These are phyloP conservation scores for Nymphalis polychloros DNA, from an alignment of 2,888 invertebrate genomes.

Conservation along the genomic window DNA sequence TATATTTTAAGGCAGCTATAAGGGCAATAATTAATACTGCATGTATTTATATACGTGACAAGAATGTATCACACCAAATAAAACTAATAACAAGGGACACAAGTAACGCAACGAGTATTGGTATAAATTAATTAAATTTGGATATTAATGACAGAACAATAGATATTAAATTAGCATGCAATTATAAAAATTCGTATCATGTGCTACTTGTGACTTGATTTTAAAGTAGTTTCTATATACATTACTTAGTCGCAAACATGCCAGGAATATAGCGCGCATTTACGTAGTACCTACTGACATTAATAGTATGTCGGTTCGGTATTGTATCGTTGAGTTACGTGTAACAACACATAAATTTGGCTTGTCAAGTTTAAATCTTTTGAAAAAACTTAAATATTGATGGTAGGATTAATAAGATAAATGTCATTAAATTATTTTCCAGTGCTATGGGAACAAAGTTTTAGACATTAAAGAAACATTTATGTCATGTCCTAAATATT, in stretches of 20 bases:
- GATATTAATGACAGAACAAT: constrained; percentile 14
- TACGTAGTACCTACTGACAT: constrained; percentile 21
- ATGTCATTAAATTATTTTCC: too few species aligned
- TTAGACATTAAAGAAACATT: neutral
- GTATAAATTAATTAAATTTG: neutral
- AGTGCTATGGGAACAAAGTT: too few species aligned
- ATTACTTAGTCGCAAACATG: constrained; percentile 8
- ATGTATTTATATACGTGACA: constrained; percentile 12
- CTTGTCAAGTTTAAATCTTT: neutral
- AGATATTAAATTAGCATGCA: constrained; percentile 9
- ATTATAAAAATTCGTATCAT: constrained; percentile 15
- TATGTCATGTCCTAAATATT: neutral
- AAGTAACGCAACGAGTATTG: neutral
- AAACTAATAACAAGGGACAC: constrained; percentile 8
- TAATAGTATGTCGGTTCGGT: constrained; percentile 13
- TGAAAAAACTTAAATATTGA: neutral
- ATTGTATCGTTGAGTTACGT: constrained; percentile 13
- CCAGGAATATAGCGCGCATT: constrained; percentile 18
- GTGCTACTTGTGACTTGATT: constrained; percentile 13
- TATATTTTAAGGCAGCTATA: neutral
- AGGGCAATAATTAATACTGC: neutral
- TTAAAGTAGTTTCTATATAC: constrained; percentile 7
- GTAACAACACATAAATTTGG: constrained; percentile 4
- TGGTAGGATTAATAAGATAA: neutral
- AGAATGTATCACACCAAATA: constrained; percentile 3